Conservation (phyloP, 1,140 invertebrate species). For the Aphelenchoides avenae region DNA sequence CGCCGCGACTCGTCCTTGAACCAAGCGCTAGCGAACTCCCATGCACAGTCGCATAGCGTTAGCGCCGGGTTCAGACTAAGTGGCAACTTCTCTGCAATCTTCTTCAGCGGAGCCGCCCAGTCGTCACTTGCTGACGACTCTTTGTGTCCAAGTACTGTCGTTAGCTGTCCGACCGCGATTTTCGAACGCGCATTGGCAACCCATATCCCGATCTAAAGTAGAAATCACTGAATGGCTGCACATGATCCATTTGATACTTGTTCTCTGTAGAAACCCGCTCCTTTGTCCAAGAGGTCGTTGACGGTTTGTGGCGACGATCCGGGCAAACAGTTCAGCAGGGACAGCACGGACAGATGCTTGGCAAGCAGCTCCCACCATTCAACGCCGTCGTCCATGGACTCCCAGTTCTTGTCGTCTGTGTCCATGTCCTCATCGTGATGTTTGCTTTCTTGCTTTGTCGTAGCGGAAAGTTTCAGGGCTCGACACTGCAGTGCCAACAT, state of each 20-base stretch:
- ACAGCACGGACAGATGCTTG: conserved; percentile 19
- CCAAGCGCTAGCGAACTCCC: conserved; percentile 41
- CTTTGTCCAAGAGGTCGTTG: conserved; percentile 25
- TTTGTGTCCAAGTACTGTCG: too few species aligned
- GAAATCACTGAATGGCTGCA: neutral
- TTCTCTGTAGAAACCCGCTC: conserved; percentile 39
- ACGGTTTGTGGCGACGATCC: neutral
- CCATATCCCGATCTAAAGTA: conserved; percentile 24
- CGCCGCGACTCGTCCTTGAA: conserved; percentile 40
- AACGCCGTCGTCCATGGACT: conserved; percentile 9
- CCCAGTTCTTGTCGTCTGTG: neutral
- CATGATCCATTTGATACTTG: conserved; percentile 17
- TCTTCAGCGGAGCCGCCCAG: neutral
- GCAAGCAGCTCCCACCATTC: conserved; percentile 11
- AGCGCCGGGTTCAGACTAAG: conserved; percentile 18
- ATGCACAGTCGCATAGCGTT: conserved; percentile 37
- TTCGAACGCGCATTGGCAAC: conserved; percentile 14
- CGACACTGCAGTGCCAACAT: conserved; percentile 17
- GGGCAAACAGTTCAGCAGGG: conserved; percentile 20
- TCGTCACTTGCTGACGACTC: too few species aligned
- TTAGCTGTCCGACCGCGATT: too few species aligned
- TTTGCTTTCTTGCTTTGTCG: too few species aligned
- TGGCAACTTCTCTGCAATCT: conserved; percentile 14
- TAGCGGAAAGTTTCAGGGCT: too few species aligned
- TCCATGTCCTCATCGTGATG: neutral